Percentiles rank a stretch among this genome's conserved stretches.
These are phyloP conservation scores for Zaprionus capensis DNA, from an alignment of 1,140 invertebrate species.

Conservation along the genomic window DNA sequence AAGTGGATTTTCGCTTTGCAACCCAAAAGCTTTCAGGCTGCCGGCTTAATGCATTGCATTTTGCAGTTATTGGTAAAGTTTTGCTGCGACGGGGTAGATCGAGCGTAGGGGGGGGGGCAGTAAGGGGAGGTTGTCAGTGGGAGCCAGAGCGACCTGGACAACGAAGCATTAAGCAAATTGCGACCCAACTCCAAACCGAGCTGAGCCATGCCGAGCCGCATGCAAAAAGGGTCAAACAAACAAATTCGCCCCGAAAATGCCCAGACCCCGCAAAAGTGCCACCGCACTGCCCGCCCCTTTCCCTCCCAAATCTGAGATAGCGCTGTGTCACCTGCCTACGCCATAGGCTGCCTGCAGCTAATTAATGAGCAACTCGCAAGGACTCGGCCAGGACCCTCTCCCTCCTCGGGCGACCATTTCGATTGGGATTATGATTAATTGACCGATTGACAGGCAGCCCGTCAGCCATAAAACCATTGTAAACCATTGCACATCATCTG, in stretches of 20 bases:
- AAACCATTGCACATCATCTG: not conserved
- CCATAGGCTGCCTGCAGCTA: conserved; percentile 6
- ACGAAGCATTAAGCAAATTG: conserved; percentile 37
- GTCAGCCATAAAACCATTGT: not conserved
- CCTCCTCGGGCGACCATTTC: not conserved
- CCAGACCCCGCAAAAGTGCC: conserved; percentile 3
- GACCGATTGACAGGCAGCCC: conserved; percentile 10
- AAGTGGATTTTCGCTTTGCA: conserved; percentile 37
- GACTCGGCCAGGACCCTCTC: not conserved
- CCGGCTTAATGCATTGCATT: conserved; percentile 73
- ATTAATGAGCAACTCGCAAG: conserved; percentile 28
- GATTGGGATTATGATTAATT: conserved; percentile 34
- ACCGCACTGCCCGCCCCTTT: not conserved
- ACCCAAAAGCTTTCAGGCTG: conserved; percentile 45
- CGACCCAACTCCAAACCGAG: not conserved
- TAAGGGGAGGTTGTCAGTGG: not conserved
- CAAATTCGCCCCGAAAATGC: not conserved
- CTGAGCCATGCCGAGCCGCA: not conserved
- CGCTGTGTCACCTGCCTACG: not conserved
- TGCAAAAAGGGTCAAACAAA: conserved; percentile 26
- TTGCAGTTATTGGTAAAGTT: conserved; percentile 79
- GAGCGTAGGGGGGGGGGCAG: not conserved
- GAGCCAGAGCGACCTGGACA: conserved; percentile 7
- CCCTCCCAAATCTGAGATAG: conserved; percentile 2
- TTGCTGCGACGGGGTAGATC: conserved; percentile 41